Evolutionary conservation across 2,113 vertebrate genomes (phyloP).

Genomic region (Brachionichthys hirsutus): DNA sequence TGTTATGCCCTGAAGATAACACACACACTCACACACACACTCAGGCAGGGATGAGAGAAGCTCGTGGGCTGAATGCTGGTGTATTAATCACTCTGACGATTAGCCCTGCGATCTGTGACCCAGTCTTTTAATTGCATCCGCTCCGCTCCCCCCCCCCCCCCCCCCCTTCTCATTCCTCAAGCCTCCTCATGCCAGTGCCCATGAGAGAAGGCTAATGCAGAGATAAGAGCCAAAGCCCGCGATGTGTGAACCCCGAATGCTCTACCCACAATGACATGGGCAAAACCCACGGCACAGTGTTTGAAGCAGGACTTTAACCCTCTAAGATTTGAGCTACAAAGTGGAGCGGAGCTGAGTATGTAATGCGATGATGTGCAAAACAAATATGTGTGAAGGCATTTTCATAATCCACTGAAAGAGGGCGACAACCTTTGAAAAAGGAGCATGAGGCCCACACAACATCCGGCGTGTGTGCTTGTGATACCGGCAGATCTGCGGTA

Average conservation of each 20-base stretch:
- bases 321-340: not conserved
- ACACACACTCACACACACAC: conserved; percentile 28
- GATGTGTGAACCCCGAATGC: conserved; percentile 28
- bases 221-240: conserved; percentile 56
- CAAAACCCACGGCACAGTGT: conserved; percentile 18
- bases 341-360: not conserved
- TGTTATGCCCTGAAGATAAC: conserved; percentile 3
- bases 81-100: conserved; percentile 69
- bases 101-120: conserved; percentile 74
- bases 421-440: conserved; percentile 16
- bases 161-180: conserved; percentile 64
- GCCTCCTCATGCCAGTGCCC: conserved; percentile 42
- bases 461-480: not conserved
- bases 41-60: conserved; percentile 49
- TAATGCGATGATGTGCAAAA: conserved; percentile 13
- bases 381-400: conserved; percentile 18
- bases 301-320: conserved; percentile 5
- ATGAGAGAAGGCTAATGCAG: conserved; percentile 59
- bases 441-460: conserved; percentile 7
- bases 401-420: conserved; percentile 26
- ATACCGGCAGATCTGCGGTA: conserved; percentile 5
- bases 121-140: conserved; percentile 77
- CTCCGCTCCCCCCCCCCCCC: conserved; percentile 60
- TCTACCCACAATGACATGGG: conserved; percentile 16
- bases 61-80: conserved; percentile 67